phyloP scores from a whole-genome alignment of 2,888 invertebrate genomes.

The Cheilosia scutellata region DNA sequence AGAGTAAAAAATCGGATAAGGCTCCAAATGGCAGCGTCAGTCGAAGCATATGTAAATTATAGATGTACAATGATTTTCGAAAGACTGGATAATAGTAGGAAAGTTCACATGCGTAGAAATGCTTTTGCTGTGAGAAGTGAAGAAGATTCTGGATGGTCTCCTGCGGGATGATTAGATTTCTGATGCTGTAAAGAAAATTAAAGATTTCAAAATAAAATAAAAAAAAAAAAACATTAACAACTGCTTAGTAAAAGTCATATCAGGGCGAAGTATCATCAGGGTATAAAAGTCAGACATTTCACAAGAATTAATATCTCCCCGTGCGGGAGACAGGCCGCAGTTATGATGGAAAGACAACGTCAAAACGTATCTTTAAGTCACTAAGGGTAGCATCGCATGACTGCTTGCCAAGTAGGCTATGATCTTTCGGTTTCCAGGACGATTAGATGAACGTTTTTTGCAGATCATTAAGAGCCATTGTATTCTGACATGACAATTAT shows the following conservation, averaged over 20 bases:
- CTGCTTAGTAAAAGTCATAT: background rate
- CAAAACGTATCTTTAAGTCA: no score
- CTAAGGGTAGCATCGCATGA: no score
- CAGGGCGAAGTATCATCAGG: no score
- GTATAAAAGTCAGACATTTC: no score
- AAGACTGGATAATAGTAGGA: conserved; percentile 79
- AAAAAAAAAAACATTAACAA: background rate
- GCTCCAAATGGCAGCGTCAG: conserved; percentile 77
- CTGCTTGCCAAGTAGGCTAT: no score
- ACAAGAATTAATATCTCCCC: no score
- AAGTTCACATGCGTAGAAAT: conserved; percentile 70
- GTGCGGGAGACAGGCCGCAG: no score
- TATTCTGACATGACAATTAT: no score
- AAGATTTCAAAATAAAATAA: background rate
- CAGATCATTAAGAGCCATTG: no score
- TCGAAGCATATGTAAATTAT: conserved; percentile 79
- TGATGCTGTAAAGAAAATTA: conserved; percentile 67
- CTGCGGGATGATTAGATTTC: conserved; percentile 72
- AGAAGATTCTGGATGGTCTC: conserved; percentile 77
- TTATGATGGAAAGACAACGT: no score
- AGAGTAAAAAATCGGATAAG: conserved; percentile 77
- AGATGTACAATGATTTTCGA: conserved; percentile 79
- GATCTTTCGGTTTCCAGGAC: no score
- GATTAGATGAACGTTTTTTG: no score
- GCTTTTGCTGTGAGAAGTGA: conserved; percentile 77